Evolutionary conservation across 2,113 vertebrate genomes (phyloP).

Genomic region (Cephalopterus ornatus): DNA sequence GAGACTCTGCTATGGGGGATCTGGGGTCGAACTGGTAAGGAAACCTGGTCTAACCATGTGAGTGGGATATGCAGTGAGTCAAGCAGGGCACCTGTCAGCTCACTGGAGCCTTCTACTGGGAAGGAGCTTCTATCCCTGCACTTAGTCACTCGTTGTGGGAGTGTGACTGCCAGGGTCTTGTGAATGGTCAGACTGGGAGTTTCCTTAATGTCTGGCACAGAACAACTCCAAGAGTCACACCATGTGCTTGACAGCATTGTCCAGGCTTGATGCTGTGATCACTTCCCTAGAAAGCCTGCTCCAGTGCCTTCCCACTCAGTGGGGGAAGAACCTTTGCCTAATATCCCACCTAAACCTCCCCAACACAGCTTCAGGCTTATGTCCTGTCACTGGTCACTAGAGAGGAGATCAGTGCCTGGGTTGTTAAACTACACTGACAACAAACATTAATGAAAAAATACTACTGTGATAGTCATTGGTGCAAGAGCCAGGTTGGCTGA

Average conservation of each 20-base stretch:
- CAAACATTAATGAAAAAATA: not conserved
- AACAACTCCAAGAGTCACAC: not conserved
- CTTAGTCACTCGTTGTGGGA: not conserved
- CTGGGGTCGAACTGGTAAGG: rapidly evolving
- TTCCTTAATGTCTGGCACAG: not conserved
- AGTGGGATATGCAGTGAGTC: not conserved
- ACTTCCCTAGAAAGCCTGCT: not conserved
- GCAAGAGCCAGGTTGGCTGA: not conserved
- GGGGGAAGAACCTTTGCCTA: not conserved
- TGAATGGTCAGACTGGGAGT: not conserved
- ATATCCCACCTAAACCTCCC: not conserved
- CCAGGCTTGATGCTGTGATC: not conserved
- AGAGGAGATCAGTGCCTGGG: not conserved
- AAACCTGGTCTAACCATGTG: not conserved
- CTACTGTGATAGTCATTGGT: not conserved
- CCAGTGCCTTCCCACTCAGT: not conserved
- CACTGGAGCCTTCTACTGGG: rapidly evolving
- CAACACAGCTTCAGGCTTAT: not conserved
- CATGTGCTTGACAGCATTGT: not conserved
- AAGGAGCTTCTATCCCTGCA: rapidly evolving
- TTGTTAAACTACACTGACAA: not conserved
- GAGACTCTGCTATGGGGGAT: not conserved
- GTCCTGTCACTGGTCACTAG: not conserved
- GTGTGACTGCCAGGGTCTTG: not conserved
- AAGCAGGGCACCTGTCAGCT: not conserved